Base-by-base conservation (phyloP, 1,140 invertebrate species). In the Armadillidium nasatum region DNA sequence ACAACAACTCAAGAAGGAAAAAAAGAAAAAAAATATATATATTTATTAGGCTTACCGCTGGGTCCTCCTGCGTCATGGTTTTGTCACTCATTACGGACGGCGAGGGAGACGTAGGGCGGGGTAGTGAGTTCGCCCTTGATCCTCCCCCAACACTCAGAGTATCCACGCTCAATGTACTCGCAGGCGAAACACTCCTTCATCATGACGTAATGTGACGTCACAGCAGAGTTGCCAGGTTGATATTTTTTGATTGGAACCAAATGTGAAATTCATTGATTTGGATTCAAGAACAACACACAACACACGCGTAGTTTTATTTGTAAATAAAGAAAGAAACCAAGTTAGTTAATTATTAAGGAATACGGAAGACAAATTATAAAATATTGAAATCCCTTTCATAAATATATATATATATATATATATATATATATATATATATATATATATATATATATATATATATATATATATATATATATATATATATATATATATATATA, bases 31-130 rank as follows among this genome's bases (percentile, higher is more conserved):
- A 33, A 33, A 33, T 33, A 33, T 33, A 33, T 33, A 3, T 33
- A 33, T 33, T n/a, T n/a, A n/a, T n/a, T n/a, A n/a, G n/a, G n/a
- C 79, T 80, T 44, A 78, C 79, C 22, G 73, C 75, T 7, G 79
- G 77, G 75, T 78, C 77, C 33, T 78, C 79, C 68, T 81, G 77
- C 2, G 87, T 87, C 83, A 91, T 89, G 21, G 89, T 89, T 82
- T 93, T 92, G 80, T 94, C 92, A 82, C 91, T 93, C 50, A 89
- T 88, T 71, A 93, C 85, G 9, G 92, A 94, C 6, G 93, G 92
- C 76, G 92, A 93, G 10, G 93, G 93, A 81, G 92, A 94, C 44
- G 90, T 90, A 9, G 92, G 92, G 77, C 92, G 86, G 71, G 91
- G 90, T 92, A 86, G 77, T n/a, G 90, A 90, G 83, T 85, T 85